These are phyloP conservation scores for Syngnathus typhle DNA, from an alignment of 2,113 vertebrate genomes.

Conservation along the genomic window DNA sequence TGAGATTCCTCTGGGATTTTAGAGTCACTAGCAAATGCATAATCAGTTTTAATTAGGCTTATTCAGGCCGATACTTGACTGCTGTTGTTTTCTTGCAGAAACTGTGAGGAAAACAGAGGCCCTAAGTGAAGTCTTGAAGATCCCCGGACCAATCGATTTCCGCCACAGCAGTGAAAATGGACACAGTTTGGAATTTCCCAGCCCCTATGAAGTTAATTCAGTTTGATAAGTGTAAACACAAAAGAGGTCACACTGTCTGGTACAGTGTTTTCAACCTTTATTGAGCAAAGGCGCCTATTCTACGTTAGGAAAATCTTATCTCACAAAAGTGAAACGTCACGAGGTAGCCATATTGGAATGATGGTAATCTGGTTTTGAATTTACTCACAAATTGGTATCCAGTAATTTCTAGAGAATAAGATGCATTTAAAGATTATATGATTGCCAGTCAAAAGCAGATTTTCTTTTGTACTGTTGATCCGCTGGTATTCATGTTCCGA, in stretches of 20 bases:
- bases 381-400: no score
- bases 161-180: background rate
- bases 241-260: background rate
- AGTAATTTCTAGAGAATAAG: no score
- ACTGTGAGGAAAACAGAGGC: conserved; percentile 44
- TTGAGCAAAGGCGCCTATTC: background rate
- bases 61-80: background rate
- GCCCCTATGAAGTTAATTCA: conserved; percentile 31
- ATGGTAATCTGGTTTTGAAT: no score
- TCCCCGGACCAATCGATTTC: conserved; percentile 20
- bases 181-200: conserved; percentile 10
- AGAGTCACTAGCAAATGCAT: background rate
- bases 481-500: no score
- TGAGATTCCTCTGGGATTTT: background rate
- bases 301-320: no score
- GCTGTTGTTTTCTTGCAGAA: conserved; percentile 41
- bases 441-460: no score
- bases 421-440: no score
- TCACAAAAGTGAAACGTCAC: no score
- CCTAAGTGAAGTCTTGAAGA: conserved; percentile 45
- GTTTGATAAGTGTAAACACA: background rate
- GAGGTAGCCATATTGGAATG: no score
- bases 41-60: conserved; percentile 1
- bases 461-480: no score
- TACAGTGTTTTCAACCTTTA: background rate